These are phyloP conservation scores for Microvelia longipes DNA, from an alignment of 1,140 invertebrate species.

Conservation along the genomic window DNA sequence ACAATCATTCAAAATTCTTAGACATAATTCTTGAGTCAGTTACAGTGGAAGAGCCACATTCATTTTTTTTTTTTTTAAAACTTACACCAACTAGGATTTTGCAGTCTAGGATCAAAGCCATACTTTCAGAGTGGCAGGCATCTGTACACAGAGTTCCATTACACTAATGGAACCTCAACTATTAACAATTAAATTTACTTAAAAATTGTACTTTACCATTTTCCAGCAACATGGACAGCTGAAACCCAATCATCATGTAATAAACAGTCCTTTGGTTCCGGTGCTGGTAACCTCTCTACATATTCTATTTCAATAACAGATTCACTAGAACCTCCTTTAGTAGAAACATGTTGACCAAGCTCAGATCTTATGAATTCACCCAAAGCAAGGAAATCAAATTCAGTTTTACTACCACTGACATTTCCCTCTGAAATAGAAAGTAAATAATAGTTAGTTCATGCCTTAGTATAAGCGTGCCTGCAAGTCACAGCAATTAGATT, in stretches of 20 bases:
- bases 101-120: no score
- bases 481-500: not conserved
- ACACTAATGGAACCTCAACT: not conserved
- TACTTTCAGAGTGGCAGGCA: no score
- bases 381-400: constrained; percentile 79
- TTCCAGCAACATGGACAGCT: constrained; percentile 52
- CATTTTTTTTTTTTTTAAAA: no score
- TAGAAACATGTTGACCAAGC: constrained; percentile 50
- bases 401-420: constrained; percentile 35
- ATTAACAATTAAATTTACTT: not conserved
- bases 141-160: not conserved
- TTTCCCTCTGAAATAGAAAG: constrained; percentile 23
- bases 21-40: no score
- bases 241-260: constrained; percentile 94
- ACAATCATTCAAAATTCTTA: no score
- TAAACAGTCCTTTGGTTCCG: constrained; percentile 75
- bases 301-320: constrained; percentile 76
- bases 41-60: no score
- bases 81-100: no score
- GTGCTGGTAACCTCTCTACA: constrained; percentile 69
- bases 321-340: constrained; percentile 53
- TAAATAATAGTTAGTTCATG: constrained; percentile 7
- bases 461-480: not conserved
- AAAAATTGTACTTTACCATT: constrained; percentile 42
- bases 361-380: constrained; percentile 58